Evolutionary conservation across 2,797 vertebrate species (phyloP), one percentile per base, ranked within the genome.

Genomic region (Odontamblyopus rebecca): DNA sequence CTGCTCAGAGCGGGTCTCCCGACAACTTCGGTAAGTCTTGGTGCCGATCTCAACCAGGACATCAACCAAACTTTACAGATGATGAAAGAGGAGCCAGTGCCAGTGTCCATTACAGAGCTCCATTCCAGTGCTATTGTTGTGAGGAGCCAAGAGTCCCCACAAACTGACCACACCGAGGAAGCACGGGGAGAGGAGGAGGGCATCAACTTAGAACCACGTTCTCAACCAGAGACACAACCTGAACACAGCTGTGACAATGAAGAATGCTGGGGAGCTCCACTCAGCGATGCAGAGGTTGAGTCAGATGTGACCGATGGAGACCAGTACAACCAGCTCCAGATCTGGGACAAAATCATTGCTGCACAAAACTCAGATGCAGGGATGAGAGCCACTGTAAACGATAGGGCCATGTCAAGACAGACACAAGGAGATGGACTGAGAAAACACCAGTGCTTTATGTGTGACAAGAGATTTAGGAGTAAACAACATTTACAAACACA

Each of bases 401-500:
- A n/a, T 8, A 54, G 6, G 50, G 16, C 5, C 50, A 51, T 19
- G 0, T n/a, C n/a, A 9, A 12, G 12, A 26, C 23, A 3, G 1
- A 26, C 7, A n/a, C 5, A 3, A 57, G 54, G 19, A 54, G 2
- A 23, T 23, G n/a, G 4, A 54, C 53, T 8, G n/a, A 54, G n/a
- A n/a, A 57, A 57, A 26, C 54, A 57, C 9, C 54, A 26, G 23
- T 57, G 54, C 11, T 27, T 13, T 27, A 11, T 57, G 54, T 57
- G 54, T 26, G n/a, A 57, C 23, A 57, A 57, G 54, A 57, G 23
- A 13, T 57, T 57, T 27, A 57, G 54, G 23, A 57, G 54, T 12
- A 57, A 57, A 57, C 54, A 57, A 57, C 54, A 57, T 57, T 27
- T 57, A 57, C 54, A 57, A 12, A 57, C 54, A 26, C 54, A 57